Evolutionary conservation across 2,888 invertebrate genomes (phyloP).

Genomic region (Lobophora halterata): DNA sequence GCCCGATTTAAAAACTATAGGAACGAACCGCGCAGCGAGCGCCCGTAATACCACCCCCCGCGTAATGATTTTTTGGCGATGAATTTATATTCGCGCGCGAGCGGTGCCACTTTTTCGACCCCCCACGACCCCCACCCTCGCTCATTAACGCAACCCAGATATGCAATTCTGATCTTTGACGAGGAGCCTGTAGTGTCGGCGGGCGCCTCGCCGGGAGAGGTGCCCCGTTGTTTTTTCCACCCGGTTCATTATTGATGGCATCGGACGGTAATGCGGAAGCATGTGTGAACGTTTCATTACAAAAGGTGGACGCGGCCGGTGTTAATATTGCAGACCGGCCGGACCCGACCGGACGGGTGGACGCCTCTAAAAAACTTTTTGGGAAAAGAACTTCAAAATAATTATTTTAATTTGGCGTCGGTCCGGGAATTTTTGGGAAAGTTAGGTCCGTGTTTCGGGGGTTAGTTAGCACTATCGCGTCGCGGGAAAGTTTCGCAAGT

Average conservation of each 20-base stretch:
- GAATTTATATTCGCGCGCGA: constrained; percentile 87
- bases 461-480: constrained; percentile 43
- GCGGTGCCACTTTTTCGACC: constrained; percentile 81
- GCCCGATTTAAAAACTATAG: constrained; percentile 80
- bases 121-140: constrained; percentile 69
- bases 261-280: constrained; percentile 81
- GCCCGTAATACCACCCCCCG: constrained; percentile 86
- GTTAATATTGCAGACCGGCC: constrained; percentile 79
- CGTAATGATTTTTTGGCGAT: constrained; percentile 94
- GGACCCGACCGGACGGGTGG: constrained; percentile 78
- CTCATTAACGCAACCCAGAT: constrained; percentile 84
- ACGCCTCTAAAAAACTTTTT: constrained; percentile 64
- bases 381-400: constrained; percentile 49
- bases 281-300: constrained; percentile 81
- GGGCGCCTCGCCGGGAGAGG: constrained; percentile 78
- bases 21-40: constrained; percentile 75
- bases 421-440: constrained; percentile 40
- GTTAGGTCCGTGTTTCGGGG: constrained; percentile 44
- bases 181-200: constrained; percentile 81
- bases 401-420: constrained; percentile 44
- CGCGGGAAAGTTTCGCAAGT: constrained; percentile 60
- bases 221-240: constrained; percentile 79
- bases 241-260: constrained; percentile 82
- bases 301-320: constrained; percentile 79
- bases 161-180: constrained; percentile 85